These are phyloP conservation scores for Cynopterus brachyotis DNA, from an alignment of 2,113 vertebrate genomes.

Conservation along the genomic window DNA sequence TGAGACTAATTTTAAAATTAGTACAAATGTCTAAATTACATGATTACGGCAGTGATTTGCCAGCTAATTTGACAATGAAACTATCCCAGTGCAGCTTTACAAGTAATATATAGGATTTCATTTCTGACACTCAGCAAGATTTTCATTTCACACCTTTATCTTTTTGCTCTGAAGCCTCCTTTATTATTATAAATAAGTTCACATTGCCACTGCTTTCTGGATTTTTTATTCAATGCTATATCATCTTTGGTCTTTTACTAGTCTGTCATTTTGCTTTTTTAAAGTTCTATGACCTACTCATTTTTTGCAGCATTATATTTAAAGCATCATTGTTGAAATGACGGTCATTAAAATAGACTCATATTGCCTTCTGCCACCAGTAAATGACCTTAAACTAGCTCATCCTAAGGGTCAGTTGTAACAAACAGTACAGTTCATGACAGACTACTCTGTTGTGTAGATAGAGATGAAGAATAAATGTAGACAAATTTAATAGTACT, in stretches of 20 bases:
- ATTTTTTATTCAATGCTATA: neutral
- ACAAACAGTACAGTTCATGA: conserved; percentile 19
- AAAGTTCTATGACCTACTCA: neutral
- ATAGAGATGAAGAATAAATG: conserved; percentile 55
- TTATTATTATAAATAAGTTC: neutral
- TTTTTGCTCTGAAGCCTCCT: conserved; percentile 9
- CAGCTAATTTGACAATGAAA: conserved; percentile 10
- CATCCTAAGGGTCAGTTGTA: conserved; percentile 49
- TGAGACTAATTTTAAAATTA: conserved; percentile 19
- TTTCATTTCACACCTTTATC: conserved; percentile 33
- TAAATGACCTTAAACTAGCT: conserved; percentile 26
- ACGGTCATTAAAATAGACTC: conserved; percentile 32
- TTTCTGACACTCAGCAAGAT: neutral
- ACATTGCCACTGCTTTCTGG: neutral
- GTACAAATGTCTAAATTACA: neutral
- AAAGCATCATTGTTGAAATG: conserved; percentile 39
- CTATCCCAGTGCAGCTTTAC: neutral
- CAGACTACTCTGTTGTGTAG: neutral
- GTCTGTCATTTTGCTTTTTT: conserved; percentile 26
- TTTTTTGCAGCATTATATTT: neutral
- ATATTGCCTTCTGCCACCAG: conserved; percentile 42
- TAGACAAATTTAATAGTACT: conserved; percentile 37
- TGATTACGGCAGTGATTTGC: neutral
- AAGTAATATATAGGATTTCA: neutral
- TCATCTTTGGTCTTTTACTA: neutral